A percentile compares a stretch with the other conserved stretches of the same genome.
These are phyloP conservation scores for Incurvaria masculella DNA, from an alignment of 2,888 invertebrate species.

Conservation along the genomic window DNA sequence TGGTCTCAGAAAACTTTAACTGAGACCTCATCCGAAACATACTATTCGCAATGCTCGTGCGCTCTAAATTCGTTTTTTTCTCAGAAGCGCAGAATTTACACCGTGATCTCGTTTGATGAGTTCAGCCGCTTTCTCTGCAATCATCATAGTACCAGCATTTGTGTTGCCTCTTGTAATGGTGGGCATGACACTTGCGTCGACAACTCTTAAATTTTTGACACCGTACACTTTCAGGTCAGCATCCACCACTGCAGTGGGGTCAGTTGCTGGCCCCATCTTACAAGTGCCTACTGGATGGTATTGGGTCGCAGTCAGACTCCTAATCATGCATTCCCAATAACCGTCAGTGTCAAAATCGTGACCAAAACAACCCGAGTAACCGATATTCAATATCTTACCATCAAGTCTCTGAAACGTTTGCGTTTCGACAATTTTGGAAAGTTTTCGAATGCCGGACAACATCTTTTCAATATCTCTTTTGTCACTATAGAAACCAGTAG, in stretches of 20 bases:
- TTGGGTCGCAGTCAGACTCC: background rate
- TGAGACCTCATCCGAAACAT: too few species aligned
- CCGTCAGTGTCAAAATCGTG: conserved; percentile 44
- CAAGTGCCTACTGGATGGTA: conserved; percentile 1
- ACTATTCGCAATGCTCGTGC: too few species aligned
- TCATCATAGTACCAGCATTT: conserved; percentile 2
- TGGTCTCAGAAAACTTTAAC: too few species aligned
- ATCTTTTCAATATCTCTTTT: too few species aligned
- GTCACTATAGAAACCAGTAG: background rate
- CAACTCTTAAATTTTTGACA: conserved; percentile 1
- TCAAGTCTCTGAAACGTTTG: conserved; percentile 35
- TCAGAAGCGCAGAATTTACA: too few species aligned
- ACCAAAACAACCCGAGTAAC: conserved; percentile 40
- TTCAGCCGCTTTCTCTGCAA: conserved; percentile 3
- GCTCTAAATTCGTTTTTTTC: too few species aligned
- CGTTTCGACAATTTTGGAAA: conserved; percentile 25
- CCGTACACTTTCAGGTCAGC: conserved; percentile 3
- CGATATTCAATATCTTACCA: conserved; percentile 32
- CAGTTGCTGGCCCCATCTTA: conserved; percentile 1
- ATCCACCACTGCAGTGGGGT: conserved; percentile 4
- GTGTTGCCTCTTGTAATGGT: background rate
- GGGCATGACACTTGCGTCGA: conserved; percentile 6
- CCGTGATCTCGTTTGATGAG: conserved; percentile 4
- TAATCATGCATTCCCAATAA: conserved; percentile 59
- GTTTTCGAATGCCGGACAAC: conserved; percentile 25